Evolutionary conservation across 2,797 vertebrate genomes (phyloP).

Genomic region (Danio aesculapii): DNA sequence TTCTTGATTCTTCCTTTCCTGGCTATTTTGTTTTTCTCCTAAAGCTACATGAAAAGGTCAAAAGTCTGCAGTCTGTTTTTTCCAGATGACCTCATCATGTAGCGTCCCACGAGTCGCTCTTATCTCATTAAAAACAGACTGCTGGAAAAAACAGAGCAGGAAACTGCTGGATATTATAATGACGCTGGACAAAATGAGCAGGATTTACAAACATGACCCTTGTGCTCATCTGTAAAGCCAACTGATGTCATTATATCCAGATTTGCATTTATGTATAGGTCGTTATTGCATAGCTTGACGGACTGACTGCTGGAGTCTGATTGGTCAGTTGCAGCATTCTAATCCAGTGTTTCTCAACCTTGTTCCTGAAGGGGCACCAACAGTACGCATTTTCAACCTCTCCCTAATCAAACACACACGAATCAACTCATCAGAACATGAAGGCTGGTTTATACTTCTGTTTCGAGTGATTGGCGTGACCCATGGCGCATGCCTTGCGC

Average conservation of each 20-base stretch:
- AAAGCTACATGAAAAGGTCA: background rate
- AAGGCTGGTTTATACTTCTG: too few species aligned
- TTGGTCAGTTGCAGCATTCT: background rate
- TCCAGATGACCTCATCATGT: background rate
- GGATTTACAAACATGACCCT: constrained; percentile 43
- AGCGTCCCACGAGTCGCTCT: background rate
- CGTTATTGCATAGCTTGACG: constrained; percentile 9
- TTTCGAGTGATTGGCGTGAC: too few species aligned
- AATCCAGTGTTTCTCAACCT: too few species aligned
- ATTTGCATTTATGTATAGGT: constrained; percentile 37
- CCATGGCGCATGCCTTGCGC: too few species aligned
- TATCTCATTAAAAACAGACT: constrained; percentile 23
- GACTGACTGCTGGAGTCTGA: background rate
- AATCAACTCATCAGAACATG: too few species aligned
- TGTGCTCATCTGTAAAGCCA: constrained; percentile 6
- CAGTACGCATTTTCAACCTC: too few species aligned
- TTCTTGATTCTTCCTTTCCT: background rate
- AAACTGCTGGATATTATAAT: constrained; percentile 16
- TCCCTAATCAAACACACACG: too few species aligned
- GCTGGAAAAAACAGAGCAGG: too few species aligned
- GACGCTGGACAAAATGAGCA: constrained; percentile 18
- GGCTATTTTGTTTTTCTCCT: background rate
- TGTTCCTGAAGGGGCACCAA: too few species aligned
- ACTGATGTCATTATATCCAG: background rate
- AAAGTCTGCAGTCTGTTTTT: background rate